Percentiles rank a stretch among this genome's conserved stretches.
These are phyloP conservation scores for Trinorchestia longiramus DNA, from an alignment of 1,140 invertebrate species.

Conservation along the genomic window DNA sequence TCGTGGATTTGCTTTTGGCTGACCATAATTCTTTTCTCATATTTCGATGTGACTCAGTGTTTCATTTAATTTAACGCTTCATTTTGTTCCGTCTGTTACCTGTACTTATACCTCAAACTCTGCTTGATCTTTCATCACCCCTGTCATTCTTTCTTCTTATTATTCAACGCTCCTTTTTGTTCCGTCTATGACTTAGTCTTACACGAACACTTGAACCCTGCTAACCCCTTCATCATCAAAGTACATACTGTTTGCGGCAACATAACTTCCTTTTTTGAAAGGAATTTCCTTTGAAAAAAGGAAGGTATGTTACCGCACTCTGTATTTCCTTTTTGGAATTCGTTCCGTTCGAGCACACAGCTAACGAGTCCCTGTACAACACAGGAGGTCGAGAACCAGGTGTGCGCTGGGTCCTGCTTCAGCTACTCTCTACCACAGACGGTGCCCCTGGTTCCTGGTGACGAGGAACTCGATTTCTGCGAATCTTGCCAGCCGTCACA, in stretches of 20 bases:
- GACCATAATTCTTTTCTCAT: neutral
- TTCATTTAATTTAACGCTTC: neutral
- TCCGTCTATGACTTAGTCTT: too few relatives aligned
- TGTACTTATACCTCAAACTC: neutral
- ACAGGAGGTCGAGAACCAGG: slow-evolving; percentile 78
- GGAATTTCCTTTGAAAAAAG: too few relatives aligned
- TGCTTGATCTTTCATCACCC: neutral
- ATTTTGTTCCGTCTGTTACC: neutral
- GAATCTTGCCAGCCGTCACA: slow-evolving; percentile 78
- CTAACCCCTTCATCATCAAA: too few relatives aligned
- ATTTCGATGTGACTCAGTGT: neutral
- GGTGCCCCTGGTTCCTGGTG: slow-evolving; percentile 77
- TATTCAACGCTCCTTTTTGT: too few relatives aligned
- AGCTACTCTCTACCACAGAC: slow-evolving; percentile 79
- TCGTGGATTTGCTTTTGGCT: neutral
- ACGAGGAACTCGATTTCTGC: slow-evolving; percentile 78
- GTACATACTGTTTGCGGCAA: too few relatives aligned
- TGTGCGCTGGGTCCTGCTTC: slow-evolving; percentile 79
- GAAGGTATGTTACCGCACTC: too few relatives aligned
- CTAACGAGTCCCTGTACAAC: neutral
- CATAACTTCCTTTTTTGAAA: too few relatives aligned
- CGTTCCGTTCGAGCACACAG: too few relatives aligned
- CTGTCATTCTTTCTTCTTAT: too few relatives aligned
- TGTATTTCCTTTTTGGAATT: too few relatives aligned
- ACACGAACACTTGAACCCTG: too few relatives aligned